Conservation (phyloP, 1,140 invertebrate species). For the Seison nebaliae region DNA sequence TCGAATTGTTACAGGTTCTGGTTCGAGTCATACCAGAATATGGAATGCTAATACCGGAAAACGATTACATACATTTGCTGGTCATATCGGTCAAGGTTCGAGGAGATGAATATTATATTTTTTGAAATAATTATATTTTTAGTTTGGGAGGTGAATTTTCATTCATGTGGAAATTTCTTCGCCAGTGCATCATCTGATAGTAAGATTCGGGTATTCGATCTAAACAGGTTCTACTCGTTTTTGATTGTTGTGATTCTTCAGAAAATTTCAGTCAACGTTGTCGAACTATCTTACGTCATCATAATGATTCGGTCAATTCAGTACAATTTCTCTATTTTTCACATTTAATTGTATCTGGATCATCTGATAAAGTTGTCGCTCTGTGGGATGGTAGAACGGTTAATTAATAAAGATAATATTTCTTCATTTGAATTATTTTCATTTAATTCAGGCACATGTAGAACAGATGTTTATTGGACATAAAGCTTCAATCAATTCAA, state of each 20-base stretch:
- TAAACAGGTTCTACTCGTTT: too few species aligned
- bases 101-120: neutral
- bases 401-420: constrained; percentile 4
- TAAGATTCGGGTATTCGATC: constrained; percentile 26
- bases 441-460: constrained; percentile 21
- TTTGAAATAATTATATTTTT: constrained; percentile 7
- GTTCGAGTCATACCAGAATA: constrained; percentile 6
- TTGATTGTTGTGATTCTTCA: too few species aligned
- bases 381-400: constrained; percentile 28
- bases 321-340: constrained; percentile 26
- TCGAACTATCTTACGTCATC: constrained; percentile 24
- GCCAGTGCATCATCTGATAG: constrained; percentile 28
- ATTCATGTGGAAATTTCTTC: constrained; percentile 27
- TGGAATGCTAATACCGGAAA: constrained; percentile 8
- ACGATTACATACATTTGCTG: constrained; percentile 10
- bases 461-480: constrained; percentile 29
- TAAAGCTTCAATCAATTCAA: constrained; percentile 25
- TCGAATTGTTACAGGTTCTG: constrained; percentile 9
- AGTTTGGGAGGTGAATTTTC: constrained; percentile 28
- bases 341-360: constrained; percentile 24
- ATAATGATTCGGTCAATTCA: constrained; percentile 27
- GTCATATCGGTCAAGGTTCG: neutral
- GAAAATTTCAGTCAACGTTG: constrained; percentile 15
- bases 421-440: neutral
- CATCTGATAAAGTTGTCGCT: constrained; percentile 28